Conservation (phyloP, 23 tunicate genomes). For the Halocynthia aurantium region DNA sequence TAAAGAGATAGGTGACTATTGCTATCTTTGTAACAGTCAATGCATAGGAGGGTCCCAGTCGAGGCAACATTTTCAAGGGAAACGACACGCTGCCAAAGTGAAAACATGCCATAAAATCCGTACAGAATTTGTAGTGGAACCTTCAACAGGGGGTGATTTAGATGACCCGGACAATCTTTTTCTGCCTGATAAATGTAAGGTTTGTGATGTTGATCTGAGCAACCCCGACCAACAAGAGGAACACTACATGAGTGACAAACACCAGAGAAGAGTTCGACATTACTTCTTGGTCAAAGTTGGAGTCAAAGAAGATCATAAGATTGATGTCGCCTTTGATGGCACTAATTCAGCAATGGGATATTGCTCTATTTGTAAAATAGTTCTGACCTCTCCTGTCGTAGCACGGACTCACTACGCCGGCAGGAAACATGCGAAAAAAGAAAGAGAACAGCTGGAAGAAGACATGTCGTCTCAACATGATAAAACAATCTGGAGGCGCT, state of each 20-base stretch:
- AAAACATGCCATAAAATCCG: slow-evolving; percentile 11
- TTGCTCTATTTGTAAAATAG: slow-evolving; percentile 41
- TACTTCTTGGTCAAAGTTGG: slow-evolving; percentile 72
- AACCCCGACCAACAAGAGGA: slow-evolving; percentile 45
- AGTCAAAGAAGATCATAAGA: slow-evolving; percentile 25
- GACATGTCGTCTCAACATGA: not conserved
- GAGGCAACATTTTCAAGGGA: slow-evolving; percentile 29
- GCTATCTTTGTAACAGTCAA: slow-evolving; percentile 10
- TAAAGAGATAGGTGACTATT: slow-evolving; percentile 53
- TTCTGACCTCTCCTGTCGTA: slow-evolving; percentile 35
- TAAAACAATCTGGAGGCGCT: slow-evolving; percentile 18
- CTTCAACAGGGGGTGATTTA: slow-evolving; percentile 56
- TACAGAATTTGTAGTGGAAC: slow-evolving; percentile 39
- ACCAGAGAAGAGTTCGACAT: slow-evolving; percentile 66
- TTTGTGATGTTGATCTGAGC: slow-evolving; percentile 48
- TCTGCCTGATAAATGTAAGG: slow-evolving; percentile 60
- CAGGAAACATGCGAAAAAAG: slow-evolving; percentile 71
- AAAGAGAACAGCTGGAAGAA: slow-evolving; percentile 39
- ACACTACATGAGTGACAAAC: slow-evolving; percentile 81
- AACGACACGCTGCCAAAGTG: slow-evolving; percentile 42
- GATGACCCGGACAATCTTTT: slow-evolving; percentile 77
- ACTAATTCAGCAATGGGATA: slow-evolving; percentile 26
- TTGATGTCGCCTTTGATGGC: not conserved
- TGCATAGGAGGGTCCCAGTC: not conserved
- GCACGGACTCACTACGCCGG: slow-evolving; percentile 70